These are phyloP conservation scores for Melieria picta DNA, from an alignment of 2,888 invertebrate species.

Conservation along the genomic window DNA sequence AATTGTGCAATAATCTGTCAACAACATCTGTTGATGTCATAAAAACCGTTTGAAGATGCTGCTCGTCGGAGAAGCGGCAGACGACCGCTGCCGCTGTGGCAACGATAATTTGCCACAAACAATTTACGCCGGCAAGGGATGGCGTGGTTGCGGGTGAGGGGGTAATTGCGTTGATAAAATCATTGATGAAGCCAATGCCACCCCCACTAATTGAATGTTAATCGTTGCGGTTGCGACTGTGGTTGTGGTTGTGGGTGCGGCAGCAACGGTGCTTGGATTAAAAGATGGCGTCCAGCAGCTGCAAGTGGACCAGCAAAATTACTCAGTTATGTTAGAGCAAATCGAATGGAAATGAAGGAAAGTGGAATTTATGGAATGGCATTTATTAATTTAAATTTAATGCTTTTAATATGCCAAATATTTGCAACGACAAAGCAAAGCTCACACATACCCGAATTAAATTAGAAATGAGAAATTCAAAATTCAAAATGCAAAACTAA, in stretches of 20 bases:
- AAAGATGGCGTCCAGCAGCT: too few relatives aligned
- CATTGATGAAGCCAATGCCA: conserved; percentile 45
- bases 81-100: not conserved
- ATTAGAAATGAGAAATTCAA: not conserved
- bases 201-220: conserved; percentile 59
- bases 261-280: too few relatives aligned
- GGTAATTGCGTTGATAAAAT: conserved; percentile 60
- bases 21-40: conserved; percentile 66
- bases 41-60: conserved; percentile 46
- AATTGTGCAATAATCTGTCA: conserved; percentile 66
- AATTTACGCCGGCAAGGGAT: conserved; percentile 51
- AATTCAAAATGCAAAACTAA: not conserved
- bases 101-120: conserved; percentile 52
- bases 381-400: too few relatives aligned
- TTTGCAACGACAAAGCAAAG: too few relatives aligned
- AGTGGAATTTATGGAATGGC: too few relatives aligned
- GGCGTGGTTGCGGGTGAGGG: not conserved
- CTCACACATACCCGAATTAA: too few relatives aligned
- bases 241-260: too few relatives aligned
- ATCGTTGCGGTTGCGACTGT: conserved; percentile 45
- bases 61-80: not conserved
- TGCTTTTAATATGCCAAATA: too few relatives aligned
- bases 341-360: too few relatives aligned
- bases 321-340: too few relatives aligned
- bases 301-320: too few relatives aligned